Evolutionary conservation across 2,888 invertebrate species (phyloP).

Genomic region (Unio pictorum): DNA sequence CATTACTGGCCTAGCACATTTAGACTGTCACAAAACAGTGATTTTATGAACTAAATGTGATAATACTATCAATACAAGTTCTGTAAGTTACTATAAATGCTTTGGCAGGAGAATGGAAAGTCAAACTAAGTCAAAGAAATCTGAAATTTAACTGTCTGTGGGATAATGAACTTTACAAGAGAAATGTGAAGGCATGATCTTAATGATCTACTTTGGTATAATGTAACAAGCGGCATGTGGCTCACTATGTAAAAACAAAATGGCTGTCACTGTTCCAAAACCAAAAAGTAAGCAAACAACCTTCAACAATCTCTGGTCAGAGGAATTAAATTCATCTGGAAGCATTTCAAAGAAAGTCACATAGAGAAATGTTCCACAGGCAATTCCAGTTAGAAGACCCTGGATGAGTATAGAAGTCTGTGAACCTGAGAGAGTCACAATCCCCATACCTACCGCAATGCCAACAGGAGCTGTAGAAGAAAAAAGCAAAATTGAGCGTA

Average conservation of each 20-base stretch:
- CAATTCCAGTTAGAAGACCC: constrained; percentile 83
- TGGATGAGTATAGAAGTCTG: constrained; percentile 59
- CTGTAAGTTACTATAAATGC: too few species aligned
- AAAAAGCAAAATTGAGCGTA: constrained; percentile 69
- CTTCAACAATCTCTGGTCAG: constrained; percentile 66
- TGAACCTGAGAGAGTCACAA: constrained; percentile 67
- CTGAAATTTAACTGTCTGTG: too few species aligned
- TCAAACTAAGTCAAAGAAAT: too few species aligned
- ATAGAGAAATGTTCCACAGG: constrained; percentile 92
- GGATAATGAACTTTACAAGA: too few species aligned
- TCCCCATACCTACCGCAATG: constrained; percentile 77
- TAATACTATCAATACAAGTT: too few species aligned
- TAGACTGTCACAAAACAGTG: too few species aligned
- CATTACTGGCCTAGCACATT: too few species aligned
- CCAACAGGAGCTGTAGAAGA: constrained; percentile 81
- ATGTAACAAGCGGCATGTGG: constrained; percentile 27
- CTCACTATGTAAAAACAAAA: constrained; percentile 57
- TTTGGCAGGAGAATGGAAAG: too few species aligned
- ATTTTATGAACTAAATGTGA: too few species aligned
- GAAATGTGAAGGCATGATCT: too few species aligned
- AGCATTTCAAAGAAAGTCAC: constrained; percentile 98
- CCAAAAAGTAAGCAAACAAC: constrained; percentile 63
- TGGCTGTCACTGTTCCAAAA: constrained; percentile 56
- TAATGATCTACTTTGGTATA: constrained; percentile 7
- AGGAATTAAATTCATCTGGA: constrained; percentile 77